Evolutionary conservation across 2,797 vertebrate genomes (phyloP).

Genomic region (Margarornis squamiger): DNA sequence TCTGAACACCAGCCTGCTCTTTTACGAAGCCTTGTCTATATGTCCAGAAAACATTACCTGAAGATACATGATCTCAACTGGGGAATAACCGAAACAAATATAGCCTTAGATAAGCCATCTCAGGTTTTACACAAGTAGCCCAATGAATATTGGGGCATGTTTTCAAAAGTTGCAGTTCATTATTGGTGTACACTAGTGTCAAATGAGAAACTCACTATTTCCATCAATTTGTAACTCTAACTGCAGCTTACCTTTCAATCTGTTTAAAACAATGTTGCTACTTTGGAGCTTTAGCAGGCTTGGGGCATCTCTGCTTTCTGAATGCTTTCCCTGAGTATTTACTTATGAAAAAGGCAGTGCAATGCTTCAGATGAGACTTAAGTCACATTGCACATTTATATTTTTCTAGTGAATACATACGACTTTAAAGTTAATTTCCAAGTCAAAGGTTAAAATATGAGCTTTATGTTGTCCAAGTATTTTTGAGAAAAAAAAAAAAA

Average conservation of each 20-base stretch:
- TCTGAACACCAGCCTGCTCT: not conserved
- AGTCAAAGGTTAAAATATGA: not conserved
- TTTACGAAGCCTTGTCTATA: not conserved
- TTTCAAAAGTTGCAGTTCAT: constrained; percentile 12
- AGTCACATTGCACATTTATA: not conserved
- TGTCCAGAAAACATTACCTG: not conserved
- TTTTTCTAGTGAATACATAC: not conserved
- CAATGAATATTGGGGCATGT: not conserved
- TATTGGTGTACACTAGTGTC: not conserved
- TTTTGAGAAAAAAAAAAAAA: not conserved
- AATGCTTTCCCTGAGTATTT: not conserved
- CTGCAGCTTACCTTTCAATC: not conserved
- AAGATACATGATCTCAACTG: not conserved
- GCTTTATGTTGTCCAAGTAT: not conserved
- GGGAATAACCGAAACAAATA: not conserved
- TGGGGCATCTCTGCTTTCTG: not conserved
- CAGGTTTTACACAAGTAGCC: not conserved
- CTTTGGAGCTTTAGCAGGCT: not conserved
- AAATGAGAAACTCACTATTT: not conserved
- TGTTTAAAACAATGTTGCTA: not conserved
- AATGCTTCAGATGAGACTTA: not conserved
- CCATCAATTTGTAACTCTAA: not conserved
- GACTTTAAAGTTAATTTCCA: not conserved
- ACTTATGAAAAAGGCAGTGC: not conserved
- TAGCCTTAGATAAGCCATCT: not conserved